Conservation (phyloP, 2,888 invertebrate genomes). For the Laothoe populi region DNA sequence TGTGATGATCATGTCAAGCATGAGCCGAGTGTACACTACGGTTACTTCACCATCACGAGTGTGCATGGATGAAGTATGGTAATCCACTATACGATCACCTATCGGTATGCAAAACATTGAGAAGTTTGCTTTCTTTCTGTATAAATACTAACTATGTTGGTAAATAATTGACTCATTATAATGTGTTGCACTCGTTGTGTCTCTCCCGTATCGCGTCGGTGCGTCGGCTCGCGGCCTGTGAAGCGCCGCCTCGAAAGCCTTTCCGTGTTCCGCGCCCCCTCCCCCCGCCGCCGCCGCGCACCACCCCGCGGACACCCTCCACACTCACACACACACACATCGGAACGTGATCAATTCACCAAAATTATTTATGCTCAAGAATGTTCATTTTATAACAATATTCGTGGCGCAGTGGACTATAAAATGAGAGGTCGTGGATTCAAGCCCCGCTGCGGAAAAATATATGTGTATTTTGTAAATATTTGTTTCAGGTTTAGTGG, state of each 20-base stretch:
- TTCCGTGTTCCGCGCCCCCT: slow-evolving; percentile 70
- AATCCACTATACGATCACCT: no score
- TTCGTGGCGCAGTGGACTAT: not conserved
- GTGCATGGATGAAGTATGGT: no score
- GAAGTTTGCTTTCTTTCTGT: no score
- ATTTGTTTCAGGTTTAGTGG: no score
- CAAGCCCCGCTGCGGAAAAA: not conserved
- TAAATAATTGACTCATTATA: not conserved
- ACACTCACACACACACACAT: slow-evolving; percentile 39
- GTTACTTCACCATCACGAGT: no score
- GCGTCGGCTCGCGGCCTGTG: slow-evolving; percentile 54
- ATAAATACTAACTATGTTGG: no score
- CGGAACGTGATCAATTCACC: slow-evolving; percentile 27
- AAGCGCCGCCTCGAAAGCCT: slow-evolving; percentile 81
- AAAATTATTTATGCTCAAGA: slow-evolving; percentile 8
- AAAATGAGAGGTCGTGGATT: not conserved
- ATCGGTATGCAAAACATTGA: no score
- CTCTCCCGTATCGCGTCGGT: slow-evolving; percentile 31
- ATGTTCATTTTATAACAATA: not conserved
- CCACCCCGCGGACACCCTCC: slow-evolving; percentile 28
- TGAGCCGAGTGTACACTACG: no score
- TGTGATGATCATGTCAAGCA: no score
- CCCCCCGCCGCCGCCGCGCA: slow-evolving; percentile 31
- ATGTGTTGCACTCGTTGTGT: slow-evolving; percentile 38
- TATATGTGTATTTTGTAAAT: not conserved